Evolutionary conservation across 2,888 invertebrate species (phyloP).

Genomic region (Luffia ferchaultella): DNA sequence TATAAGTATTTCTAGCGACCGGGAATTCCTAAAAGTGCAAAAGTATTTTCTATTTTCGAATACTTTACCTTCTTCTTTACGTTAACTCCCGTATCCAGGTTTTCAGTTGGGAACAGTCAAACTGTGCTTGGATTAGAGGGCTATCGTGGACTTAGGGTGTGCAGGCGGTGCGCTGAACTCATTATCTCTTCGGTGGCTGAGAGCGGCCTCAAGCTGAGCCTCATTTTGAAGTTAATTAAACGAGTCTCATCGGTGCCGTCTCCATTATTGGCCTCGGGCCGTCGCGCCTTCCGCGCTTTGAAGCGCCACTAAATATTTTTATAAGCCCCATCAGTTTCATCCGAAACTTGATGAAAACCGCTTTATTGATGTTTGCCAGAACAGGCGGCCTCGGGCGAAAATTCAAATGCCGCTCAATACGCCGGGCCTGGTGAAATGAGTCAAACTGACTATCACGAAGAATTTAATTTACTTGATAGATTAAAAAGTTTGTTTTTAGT

Average conservation of each 20-base stretch:
- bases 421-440: not conserved
- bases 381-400: not conserved
- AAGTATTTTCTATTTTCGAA: too few species aligned
- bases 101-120: too few species aligned
- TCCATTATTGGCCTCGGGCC: constrained; percentile 31
- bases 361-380: not conserved
- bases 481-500: not conserved
- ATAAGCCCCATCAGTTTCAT: not conserved
- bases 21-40: too few species aligned
- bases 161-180: not conserved
- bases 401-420: not conserved
- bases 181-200: not conserved
- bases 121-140: too few species aligned
- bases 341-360: not conserved
- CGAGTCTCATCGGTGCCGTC: constrained; percentile 37
- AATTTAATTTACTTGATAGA: not conserved
- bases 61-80: too few species aligned
- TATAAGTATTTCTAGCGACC: too few species aligned
- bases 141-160: too few species aligned
- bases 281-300: not conserved
- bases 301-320: constrained; percentile 1
- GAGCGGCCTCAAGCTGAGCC: constrained; percentile 14
- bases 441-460: not conserved
- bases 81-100: too few species aligned
- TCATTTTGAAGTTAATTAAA: constrained; percentile 55